A percentile compares a stretch with the other conserved stretches of the same genome.
These are phyloP conservation scores for Galbula dea DNA, from an alignment of 2,113 vertebrate species.

Conservation along the genomic window DNA sequence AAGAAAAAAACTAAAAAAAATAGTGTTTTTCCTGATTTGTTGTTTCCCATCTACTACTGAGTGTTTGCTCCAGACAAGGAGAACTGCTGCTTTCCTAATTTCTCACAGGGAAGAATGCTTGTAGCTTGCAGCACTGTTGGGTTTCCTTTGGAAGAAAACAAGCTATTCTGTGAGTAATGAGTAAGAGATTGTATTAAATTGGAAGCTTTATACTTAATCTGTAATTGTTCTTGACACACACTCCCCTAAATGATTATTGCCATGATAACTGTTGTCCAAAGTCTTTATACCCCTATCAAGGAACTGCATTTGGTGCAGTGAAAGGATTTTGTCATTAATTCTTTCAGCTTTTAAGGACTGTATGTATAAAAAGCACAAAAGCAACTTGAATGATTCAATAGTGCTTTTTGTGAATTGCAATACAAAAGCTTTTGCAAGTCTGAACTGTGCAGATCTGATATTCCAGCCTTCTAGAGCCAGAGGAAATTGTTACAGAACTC, in stretches of 20 bases:
- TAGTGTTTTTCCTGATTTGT: background rate
- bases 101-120: background rate
- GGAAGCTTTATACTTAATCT: background rate
- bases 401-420: background rate
- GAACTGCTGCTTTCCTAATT: background rate
- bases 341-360: background rate
- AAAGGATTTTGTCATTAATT: background rate
- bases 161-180: background rate
- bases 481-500: background rate
- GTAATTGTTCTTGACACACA: background rate
- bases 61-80: background rate
- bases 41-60: background rate
- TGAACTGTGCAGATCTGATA: background rate
- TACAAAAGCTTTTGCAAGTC: background rate
- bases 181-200: background rate
- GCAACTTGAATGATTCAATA: background rate
- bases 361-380: too few relatives aligned
- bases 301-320: background rate
- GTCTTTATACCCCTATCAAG: background rate
- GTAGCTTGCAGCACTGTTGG: background rate
- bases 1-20: background rate
- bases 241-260: background rate
- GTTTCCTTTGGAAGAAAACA: conserved; percentile 5
- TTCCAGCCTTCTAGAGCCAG: background rate
- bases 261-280: background rate